Evolutionary conservation across 2,888 invertebrate species (phyloP).

Genomic region (Netelia melanura): DNA sequence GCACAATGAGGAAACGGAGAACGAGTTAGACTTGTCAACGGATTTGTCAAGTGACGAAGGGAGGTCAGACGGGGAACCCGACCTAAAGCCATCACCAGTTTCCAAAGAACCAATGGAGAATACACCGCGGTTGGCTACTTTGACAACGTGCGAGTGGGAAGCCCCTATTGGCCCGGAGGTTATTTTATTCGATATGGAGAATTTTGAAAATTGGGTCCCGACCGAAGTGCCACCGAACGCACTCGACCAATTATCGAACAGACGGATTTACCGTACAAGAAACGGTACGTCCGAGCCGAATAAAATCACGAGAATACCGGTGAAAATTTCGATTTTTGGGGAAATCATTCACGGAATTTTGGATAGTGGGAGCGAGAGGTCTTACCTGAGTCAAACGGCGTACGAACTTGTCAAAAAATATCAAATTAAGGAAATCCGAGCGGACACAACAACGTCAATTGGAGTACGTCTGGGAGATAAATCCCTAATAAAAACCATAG

Average conservation of each 20-base stretch:
- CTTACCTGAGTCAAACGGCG: neutral
- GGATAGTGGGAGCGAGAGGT: neutral
- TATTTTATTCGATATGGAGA: neutral
- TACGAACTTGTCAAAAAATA: slow-evolving; percentile 5
- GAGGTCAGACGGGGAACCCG: neutral
- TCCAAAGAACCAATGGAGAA: neutral
- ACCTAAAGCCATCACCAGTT: neutral
- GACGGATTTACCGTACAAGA: slow-evolving; percentile 26
- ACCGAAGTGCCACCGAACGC: neutral
- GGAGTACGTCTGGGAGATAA: slow-evolving; percentile 31
- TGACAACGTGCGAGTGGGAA: neutral
- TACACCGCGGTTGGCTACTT: neutral
- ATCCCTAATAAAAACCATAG: slow-evolving; percentile 34
- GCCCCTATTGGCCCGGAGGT: neutral
- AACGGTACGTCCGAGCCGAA: neutral
- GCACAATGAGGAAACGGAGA: neutral
- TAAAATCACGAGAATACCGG: slow-evolving; percentile 21
- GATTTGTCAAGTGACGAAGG: neutral
- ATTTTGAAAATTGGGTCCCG: neutral
- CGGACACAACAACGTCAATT: slow-evolving; percentile 8
- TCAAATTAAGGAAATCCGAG: slow-evolving; percentile 20
- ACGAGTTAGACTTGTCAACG: neutral
- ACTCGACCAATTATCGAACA: neutral
- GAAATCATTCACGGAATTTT: slow-evolving; percentile 14
- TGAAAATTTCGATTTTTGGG: slow-evolving; percentile 39